phyloP scores from a whole-genome alignment of 1,140 invertebrate species.

The Pectinophora gossypiella region DNA sequence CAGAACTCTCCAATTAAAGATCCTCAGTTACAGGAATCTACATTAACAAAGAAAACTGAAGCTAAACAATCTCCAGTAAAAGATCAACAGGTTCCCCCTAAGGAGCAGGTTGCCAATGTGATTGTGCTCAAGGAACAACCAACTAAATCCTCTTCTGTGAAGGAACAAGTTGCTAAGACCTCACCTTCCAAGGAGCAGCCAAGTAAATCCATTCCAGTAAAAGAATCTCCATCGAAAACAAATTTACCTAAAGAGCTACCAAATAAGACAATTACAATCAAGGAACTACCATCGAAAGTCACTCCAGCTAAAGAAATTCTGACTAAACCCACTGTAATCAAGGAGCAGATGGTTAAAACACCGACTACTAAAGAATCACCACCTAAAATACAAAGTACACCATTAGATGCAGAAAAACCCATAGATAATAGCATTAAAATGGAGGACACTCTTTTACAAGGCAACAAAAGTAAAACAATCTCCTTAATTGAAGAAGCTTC shows the following conservation, averaged over 20 bases:
- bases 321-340: not conserved
- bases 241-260: not conserved
- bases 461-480: no score
- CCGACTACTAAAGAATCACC: not conserved
- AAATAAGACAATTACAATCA: not conserved
- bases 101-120: no score
- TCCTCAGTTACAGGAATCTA: not conserved
- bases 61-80: not conserved
- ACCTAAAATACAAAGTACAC: not conserved
- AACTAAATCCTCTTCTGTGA: no score
- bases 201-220: not conserved
- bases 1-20: not conserved
- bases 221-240: not conserved
- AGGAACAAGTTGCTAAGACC: no score
- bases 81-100: no score
- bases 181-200: not conserved
- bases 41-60: not conserved
- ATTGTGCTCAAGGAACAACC: no score
- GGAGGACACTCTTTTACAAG: no score
- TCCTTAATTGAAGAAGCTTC: constrained; percentile 34
- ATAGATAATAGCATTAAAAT: no score
- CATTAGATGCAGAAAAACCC: not conserved
- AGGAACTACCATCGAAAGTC: not conserved
- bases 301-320: not conserved
- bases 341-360: not conserved